These are phyloP conservation scores for Macropis europaea DNA, from an alignment of 2,888 invertebrate genomes.

Conservation along the genomic window DNA sequence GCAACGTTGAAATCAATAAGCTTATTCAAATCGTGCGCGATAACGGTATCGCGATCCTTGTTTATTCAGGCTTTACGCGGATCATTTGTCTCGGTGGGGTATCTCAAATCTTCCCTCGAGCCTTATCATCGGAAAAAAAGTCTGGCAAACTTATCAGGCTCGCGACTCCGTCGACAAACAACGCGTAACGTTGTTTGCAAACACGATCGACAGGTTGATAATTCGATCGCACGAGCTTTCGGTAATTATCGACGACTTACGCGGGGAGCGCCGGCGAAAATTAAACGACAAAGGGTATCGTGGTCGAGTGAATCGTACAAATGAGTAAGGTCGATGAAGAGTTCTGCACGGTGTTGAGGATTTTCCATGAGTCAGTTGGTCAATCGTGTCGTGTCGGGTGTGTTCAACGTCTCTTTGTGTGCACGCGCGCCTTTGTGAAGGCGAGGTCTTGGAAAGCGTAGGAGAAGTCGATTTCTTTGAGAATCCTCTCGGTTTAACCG, in stretches of 20 bases:
- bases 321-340: constrained; percentile 42
- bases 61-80: constrained; percentile 1
- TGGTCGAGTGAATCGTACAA: too few relatives aligned
- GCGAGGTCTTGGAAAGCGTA: constrained; percentile 4
- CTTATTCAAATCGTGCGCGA: not conserved
- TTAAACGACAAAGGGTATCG: constrained; percentile 42
- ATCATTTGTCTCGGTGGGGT: not conserved
- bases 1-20: not conserved
- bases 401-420: constrained; percentile 10
- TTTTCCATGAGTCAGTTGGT: constrained; percentile 54
- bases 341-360: constrained; percentile 1
- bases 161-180: not conserved
- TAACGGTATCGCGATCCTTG: not conserved
- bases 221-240: not conserved
- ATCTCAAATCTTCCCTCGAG: too few relatives aligned
- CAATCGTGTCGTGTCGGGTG: not conserved
- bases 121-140: not conserved
- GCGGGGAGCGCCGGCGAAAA: constrained; percentile 12
- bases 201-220: not conserved
- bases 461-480: not conserved
- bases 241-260: too few relatives aligned
- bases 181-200: not conserved
- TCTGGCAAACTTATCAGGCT: not conserved
- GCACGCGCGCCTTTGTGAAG: constrained; percentile 3
- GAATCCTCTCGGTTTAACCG: constrained; percentile 4